Evolutionary conservation across 1,140 invertebrate genomes (phyloP).

Genomic region (Zaprionus camerounensis): DNA sequence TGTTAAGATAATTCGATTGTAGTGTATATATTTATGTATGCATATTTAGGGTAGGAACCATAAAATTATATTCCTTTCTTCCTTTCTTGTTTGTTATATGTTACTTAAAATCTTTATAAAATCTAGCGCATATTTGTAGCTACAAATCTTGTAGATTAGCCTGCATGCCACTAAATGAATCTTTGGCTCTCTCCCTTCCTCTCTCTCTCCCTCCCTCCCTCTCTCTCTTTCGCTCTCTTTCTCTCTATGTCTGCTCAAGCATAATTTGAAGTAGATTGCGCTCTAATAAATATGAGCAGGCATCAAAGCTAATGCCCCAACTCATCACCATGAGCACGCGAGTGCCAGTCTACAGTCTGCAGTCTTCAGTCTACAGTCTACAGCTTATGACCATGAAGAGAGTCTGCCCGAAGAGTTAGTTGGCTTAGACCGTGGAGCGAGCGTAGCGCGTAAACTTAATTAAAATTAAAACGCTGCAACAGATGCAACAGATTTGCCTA

Average conservation of each 20-base stretch:
- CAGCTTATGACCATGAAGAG: conserved; percentile 8
- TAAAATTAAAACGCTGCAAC: conserved; percentile 58
- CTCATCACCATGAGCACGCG: conserved; percentile 81
- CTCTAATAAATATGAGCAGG: conserved; percentile 80
- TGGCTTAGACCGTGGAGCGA: conserved; percentile 17
- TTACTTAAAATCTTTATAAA: not conserved
- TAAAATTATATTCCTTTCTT: too few species aligned
- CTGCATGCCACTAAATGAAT: conserved; percentile 2
- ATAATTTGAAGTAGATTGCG: conserved; percentile 69
- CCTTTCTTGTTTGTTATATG: too few species aligned
- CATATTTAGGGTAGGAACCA: too few species aligned
- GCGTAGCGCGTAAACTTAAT: conserved; percentile 70
- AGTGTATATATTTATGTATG: too few species aligned
- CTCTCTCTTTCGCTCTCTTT: not conserved
- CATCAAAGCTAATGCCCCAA: conserved; percentile 79
- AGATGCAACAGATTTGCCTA: conserved; percentile 68
- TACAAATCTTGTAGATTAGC: not conserved
- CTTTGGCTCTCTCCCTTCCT: not conserved
- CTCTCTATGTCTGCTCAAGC: conserved; percentile 21
- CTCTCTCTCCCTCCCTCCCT: not conserved
- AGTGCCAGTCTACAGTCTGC: conserved; percentile 42
- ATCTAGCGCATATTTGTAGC: not conserved
- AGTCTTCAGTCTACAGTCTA: not conserved
- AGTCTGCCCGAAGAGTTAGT: conserved; percentile 4
- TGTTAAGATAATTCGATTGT: too few species aligned